Conservation (phyloP, 2,113 vertebrate genomes). For the Cairina moschata region DNA sequence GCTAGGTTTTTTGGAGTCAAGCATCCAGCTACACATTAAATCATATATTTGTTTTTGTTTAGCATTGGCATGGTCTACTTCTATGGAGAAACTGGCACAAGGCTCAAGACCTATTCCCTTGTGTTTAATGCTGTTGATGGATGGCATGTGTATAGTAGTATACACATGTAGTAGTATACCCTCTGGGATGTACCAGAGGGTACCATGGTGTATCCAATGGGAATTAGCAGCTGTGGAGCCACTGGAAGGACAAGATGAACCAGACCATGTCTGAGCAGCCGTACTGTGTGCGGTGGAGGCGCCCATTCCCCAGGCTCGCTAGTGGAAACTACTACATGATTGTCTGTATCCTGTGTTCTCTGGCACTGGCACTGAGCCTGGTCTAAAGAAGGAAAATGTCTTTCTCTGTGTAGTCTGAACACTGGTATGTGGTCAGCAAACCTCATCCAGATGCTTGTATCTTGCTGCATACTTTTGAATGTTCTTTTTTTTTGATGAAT, state of each 20-base stretch:
- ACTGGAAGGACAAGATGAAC: not conserved
- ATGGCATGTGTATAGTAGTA: not conserved
- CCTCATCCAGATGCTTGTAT: constrained; percentile 61
- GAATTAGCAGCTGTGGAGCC: not conserved
- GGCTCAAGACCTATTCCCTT: not conserved
- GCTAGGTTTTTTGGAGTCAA: not conserved
- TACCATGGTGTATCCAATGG: accelerated
- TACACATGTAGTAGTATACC: no score
- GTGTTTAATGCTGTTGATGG: not conserved
- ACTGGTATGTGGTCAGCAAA: constrained; percentile 56
- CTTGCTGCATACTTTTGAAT: constrained; percentile 58
- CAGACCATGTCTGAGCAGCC: not conserved
- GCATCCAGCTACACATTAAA: not conserved
- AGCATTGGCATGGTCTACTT: accelerated
- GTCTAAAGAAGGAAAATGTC: constrained; percentile 50
- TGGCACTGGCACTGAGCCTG: constrained; percentile 20
- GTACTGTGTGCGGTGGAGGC: not conserved
- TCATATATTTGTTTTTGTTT: not conserved
- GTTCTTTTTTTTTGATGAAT: constrained; percentile 72
- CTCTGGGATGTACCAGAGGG: not conserved
- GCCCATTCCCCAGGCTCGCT: not conserved
- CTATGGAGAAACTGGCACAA: not conserved
- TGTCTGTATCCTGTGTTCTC: not conserved
- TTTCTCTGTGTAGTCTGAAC: constrained; percentile 35
- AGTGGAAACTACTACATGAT: not conserved